Evolutionary conservation across 2,113 vertebrate species (phyloP), one percentile per base, ranked within the genome.

Genomic region (Rutilus rutilus): DNA sequence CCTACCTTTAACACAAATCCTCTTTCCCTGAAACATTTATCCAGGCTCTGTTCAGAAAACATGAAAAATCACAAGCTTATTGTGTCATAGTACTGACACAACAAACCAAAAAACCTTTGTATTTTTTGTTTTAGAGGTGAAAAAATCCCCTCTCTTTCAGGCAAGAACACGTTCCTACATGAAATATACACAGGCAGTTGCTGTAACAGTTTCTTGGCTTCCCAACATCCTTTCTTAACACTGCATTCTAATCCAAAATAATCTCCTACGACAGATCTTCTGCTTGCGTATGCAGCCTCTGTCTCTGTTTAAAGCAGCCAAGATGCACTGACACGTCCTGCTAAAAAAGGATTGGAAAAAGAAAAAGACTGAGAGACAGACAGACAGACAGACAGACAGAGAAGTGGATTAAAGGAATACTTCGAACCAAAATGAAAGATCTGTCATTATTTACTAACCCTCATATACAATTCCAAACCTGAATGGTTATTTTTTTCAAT

Each of bases 241-340:
- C 14, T 74, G 74, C 59, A n/a, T 23, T 82, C 76, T 82, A 79
- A 82, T 83, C 65, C 45, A 73, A 42, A 81, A 39, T 87, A 89
- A 87, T 82, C 73, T 87, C 33, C 71, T 47, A 15, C 14, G 85
- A 78, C 75, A 83, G 42, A 75, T 74, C 81, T 69, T 25, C 60
- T 67, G 60, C 45, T 84, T 87, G 89, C 88, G 86, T 83, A 78
- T n/a, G 82, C 79, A 67, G 84, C 75, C 27, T 85, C 60, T 75
- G 10, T 85, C 75, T 78, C 42, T 27, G 77, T 81, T 86, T 81
- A 80, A 62, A 67, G 9, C 85, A 9, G 77, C 65, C 85, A 74
- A 86, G 77, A 73, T 33, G 33, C 77, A 80, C 23, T 73, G 57
- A 65, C 52, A 74, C 23, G 25, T 67, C 79, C 79, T 12, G 25